phyloP scores from a whole-genome alignment of 2,888 invertebrate species.

The Lepetodrilus schrolli region DNA sequence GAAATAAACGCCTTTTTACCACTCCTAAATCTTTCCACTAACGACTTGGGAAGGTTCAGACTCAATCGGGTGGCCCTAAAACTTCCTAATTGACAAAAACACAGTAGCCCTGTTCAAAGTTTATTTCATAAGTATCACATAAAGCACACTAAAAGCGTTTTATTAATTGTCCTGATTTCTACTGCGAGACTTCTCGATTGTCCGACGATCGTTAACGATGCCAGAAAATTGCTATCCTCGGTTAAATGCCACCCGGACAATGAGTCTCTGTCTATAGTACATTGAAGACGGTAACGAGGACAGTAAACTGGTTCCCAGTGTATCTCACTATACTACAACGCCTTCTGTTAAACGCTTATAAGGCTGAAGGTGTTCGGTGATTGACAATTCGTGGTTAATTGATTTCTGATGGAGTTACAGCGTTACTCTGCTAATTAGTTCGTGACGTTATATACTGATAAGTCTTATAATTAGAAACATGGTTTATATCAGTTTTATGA shows the following conservation, averaged over 20 bases:
- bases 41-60: not conserved
- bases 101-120: not conserved
- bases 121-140: not conserved
- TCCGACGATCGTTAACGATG: not conserved
- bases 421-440: too few species aligned
- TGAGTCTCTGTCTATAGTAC: not conserved
- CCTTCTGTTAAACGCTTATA: not conserved
- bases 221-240: not conserved
- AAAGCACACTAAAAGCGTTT: constrained; percentile 11
- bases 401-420: constrained; percentile 5
- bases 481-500: too few species aligned
- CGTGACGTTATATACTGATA: too few species aligned
- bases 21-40: constrained; percentile 13
- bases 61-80: not conserved
- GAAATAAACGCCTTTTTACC: constrained; percentile 17
- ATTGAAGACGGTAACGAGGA: constrained; percentile 8
- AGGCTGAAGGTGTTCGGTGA: not conserved
- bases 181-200: not conserved
- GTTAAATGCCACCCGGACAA: not conserved
- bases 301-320: not conserved
- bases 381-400: not conserved
- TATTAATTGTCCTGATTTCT: constrained; percentile 5
- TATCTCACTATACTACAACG: not conserved
- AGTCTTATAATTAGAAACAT: too few species aligned
- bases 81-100: constrained; percentile 1